Conservation (phyloP, 1,140 invertebrate genomes). For the Anoplophora glabripennis region DNA sequence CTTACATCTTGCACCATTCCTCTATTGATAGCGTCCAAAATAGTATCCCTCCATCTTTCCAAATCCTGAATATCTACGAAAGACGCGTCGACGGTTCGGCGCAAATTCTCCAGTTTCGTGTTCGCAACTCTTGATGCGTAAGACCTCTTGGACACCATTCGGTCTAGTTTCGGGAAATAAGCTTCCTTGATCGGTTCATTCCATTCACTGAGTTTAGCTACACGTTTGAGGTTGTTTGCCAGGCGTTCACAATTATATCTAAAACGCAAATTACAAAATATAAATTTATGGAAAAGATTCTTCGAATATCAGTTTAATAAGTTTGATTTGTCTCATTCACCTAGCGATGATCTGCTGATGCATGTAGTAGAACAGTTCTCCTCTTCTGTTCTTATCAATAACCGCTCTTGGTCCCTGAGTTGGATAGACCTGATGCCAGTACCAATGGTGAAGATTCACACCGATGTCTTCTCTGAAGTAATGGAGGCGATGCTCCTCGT, state of each 20-base stretch:
- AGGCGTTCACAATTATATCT: slow-evolving; percentile 57
- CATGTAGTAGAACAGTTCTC: slow-evolving; percentile 73
- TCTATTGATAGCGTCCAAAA: slow-evolving; percentile 70
- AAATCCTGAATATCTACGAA: slow-evolving; percentile 63
- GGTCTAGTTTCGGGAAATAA: slow-evolving; percentile 70
- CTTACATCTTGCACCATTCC: slow-evolving; percentile 54
- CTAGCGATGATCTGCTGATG: slow-evolving; percentile 65
- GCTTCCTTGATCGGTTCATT: slow-evolving; percentile 61
- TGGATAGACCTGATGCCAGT: slow-evolving; percentile 72
- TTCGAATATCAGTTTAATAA: background rate
- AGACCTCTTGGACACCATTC: slow-evolving; percentile 57
- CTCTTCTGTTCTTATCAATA: slow-evolving; percentile 63
- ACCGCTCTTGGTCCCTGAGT: slow-evolving; percentile 51
- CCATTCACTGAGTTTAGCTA: slow-evolving; percentile 57
- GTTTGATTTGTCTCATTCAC: slow-evolving; percentile 39
- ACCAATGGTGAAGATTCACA: slow-evolving; percentile 70
- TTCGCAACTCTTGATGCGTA: slow-evolving; percentile 60
- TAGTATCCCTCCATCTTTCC: slow-evolving; percentile 68
- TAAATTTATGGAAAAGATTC: background rate
- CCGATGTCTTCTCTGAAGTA: slow-evolving; percentile 65
- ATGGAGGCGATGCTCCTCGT: slow-evolving; percentile 61
- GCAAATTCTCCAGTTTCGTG: slow-evolving; percentile 56
- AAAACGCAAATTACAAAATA: slow-evolving; percentile 52
- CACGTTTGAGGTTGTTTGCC: slow-evolving; percentile 57
- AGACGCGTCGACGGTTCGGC: slow-evolving; percentile 63